Evolutionary conservation across 2,113 vertebrate genomes (phyloP).

Genomic region (Grammomys dolichurus): DNA sequence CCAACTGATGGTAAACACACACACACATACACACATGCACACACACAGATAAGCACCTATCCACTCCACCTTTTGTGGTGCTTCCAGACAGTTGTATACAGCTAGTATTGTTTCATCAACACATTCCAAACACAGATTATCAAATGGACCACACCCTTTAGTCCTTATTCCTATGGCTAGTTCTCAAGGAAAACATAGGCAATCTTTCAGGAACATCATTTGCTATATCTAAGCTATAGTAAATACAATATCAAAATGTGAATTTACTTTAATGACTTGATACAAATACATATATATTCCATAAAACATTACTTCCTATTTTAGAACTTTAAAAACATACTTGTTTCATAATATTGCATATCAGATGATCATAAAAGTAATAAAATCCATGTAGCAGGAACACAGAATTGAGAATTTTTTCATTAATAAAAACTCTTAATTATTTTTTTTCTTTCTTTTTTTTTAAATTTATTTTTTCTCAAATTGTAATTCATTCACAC

Average conservation of each 20-base stretch:
- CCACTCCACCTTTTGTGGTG: not conserved
- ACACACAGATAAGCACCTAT: not conserved
- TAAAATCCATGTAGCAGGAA: not conserved
- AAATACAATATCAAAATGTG: not conserved
- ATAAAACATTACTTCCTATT: slow-evolving; percentile 3
- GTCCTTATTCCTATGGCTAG: not conserved
- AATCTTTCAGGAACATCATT: not conserved
- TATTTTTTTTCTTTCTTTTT: not conserved
- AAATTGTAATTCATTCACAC: too few relatives aligned
- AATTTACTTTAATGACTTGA: not conserved
- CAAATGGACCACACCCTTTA: not conserved
- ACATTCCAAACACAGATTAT: not conserved
- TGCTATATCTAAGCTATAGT: not conserved
- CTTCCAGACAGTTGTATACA: not conserved
- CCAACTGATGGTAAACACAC: not conserved
- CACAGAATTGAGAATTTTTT: slow-evolving; percentile 3
- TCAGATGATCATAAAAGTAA: slow-evolving; percentile 4
- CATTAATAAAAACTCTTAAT: slow-evolving; percentile 33
- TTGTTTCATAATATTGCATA: slow-evolving; percentile 20
- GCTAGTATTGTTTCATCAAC: not conserved
- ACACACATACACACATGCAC: not conserved
- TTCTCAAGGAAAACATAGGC: not conserved
- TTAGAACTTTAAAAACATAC: not conserved
- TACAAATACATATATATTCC: not conserved
- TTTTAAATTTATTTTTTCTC: too few relatives aligned